Evolutionary conservation across 2,797 vertebrate genomes (phyloP).

Genomic region (Bucorvus abyssinicus): DNA sequence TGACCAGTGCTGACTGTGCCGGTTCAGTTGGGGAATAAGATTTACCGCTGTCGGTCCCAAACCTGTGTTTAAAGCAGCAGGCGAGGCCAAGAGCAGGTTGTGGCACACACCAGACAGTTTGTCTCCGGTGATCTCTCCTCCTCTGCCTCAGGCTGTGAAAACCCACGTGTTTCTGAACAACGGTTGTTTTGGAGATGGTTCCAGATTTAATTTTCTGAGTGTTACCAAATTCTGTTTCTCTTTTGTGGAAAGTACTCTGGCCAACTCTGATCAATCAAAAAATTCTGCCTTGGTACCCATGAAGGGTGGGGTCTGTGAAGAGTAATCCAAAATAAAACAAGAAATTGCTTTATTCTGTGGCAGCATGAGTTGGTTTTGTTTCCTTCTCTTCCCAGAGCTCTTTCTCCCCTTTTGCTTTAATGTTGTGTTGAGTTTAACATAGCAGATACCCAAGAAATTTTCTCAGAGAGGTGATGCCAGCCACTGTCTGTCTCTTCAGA

Average conservation of each 20-base stretch:
- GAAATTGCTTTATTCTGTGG: neutral
- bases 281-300: neutral
- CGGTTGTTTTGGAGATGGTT: neutral
- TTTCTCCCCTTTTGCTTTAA: neutral
- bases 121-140: neutral
- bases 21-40: neutral
- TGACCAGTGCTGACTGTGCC: neutral
- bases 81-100: neutral
- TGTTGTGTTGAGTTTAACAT: neutral
- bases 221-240: neutral
- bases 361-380: neutral
- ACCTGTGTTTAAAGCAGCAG: neutral
- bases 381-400: neutral
- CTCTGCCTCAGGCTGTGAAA: neutral
- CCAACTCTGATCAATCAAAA: neutral
- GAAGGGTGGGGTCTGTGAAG: neutral
- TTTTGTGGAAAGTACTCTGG: neutral
- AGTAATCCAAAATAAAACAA: slow-evolving; percentile 20
- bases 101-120: neutral
- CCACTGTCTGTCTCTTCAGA: neutral
- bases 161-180: neutral
- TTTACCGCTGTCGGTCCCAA: neutral
- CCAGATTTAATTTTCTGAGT: neutral
- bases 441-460: neutral
- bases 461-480: neutral